Percentiles rank a stretch among this genome's conserved stretches.
Evolutionary conservation across 1,140 invertebrate genomes (phyloP).

Genomic region (Hylaeus anthracinus): DNA sequence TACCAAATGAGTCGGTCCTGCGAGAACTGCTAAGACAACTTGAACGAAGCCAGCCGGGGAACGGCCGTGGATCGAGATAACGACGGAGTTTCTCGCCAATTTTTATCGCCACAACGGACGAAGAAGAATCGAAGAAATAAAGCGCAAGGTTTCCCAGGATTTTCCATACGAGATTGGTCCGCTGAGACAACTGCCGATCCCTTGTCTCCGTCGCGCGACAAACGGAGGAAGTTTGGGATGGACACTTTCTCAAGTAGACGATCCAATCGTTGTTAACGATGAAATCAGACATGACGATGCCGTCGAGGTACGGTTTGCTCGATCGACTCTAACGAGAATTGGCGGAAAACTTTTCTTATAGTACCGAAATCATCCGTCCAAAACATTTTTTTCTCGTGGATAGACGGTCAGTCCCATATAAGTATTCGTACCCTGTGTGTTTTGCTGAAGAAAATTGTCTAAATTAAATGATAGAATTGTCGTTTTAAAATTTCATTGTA

Average conservation of each 20-base stretch:
- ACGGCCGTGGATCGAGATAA: constrained; percentile 39
- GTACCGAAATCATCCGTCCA: background rate
- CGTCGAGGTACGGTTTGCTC: background rate
- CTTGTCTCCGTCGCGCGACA: background rate
- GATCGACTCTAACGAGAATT: background rate
- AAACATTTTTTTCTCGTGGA: background rate
- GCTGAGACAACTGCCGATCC: background rate
- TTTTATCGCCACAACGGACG: constrained; percentile 31
- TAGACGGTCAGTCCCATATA: no score
- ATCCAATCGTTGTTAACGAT: constrained; percentile 1
- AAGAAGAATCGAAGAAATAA: constrained; percentile 13
- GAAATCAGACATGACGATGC: background rate
- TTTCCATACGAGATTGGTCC: background rate
- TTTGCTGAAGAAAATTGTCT: no score
- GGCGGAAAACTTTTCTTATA: background rate
- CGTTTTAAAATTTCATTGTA: no score
- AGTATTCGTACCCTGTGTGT: no score
- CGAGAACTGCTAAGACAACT: constrained; percentile 44
- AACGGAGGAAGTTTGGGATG: background rate
- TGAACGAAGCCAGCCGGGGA: constrained; percentile 29
- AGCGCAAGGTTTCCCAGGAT: background rate
- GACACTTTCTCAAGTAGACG: background rate
- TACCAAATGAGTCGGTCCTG: constrained; percentile 34
- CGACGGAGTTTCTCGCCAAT: constrained; percentile 43
- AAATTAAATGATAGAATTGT: no score